phyloP scores from a whole-genome alignment of 2,113 vertebrate genomes.

The Anthoscopus minutus region DNA sequence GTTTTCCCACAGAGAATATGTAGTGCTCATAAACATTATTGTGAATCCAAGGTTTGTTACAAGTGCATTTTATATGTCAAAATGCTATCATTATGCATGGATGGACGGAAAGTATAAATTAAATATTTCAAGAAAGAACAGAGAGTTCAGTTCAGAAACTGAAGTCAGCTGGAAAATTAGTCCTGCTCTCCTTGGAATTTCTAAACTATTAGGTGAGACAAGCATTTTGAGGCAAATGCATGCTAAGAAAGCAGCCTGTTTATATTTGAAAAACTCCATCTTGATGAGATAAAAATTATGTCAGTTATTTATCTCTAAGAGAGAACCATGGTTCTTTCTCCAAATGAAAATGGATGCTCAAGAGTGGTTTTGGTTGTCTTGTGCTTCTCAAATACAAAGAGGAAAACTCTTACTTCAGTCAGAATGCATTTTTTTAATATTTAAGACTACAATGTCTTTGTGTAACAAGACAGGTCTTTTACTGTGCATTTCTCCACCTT shows the following conservation, averaged over 20 bases:
- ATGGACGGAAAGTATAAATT: conserved; percentile 16
- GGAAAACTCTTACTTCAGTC: background rate
- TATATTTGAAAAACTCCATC: background rate
- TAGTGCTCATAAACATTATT: background rate
- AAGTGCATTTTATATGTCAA: background rate
- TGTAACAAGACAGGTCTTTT: background rate
- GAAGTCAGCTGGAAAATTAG: conserved; percentile 31
- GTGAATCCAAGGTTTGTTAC: background rate
- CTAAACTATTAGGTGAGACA: background rate
- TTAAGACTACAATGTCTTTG: background rate
- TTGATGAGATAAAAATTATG: background rate
- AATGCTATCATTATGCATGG: conserved; percentile 11
- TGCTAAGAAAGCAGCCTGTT: background rate
- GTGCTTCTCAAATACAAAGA: background rate
- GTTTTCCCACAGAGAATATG: background rate
- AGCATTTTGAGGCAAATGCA: background rate
- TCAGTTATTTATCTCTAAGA: background rate
- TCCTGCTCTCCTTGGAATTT: background rate
- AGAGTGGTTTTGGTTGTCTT: background rate
- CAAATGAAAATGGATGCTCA: background rate
- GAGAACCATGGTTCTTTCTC: background rate
- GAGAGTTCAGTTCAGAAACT: background rate
- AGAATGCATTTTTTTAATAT: background rate
- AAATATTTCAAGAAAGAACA: conserved; percentile 15
- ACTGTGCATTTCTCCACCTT: background rate